Percentiles rank a stretch among this genome's conserved stretches.
Conservation (phyloP, 2,113 vertebrate species). For the Arvicanthis niloticus region DNA sequence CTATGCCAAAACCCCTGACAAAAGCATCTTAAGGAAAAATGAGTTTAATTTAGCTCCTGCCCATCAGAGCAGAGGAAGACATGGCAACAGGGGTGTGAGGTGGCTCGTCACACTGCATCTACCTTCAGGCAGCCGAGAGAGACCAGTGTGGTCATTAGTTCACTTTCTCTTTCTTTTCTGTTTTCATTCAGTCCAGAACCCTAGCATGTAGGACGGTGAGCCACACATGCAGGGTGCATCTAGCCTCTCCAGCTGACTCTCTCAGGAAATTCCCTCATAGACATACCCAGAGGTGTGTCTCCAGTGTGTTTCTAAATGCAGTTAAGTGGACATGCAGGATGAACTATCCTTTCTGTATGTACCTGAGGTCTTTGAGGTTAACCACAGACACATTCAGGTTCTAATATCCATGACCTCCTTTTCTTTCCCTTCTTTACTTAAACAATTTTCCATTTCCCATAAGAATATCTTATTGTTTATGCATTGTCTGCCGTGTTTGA, state of each 20-base stretch:
- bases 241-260: neutral
- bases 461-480: neutral
- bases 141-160: no score
- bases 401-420: neutral
- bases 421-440: constrained; percentile 41
- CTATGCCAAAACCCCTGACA: neutral
- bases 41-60: neutral
- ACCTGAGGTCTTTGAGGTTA: neutral
- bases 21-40: neutral
- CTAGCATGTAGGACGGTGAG: neutral
- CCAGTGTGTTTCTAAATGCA: neutral
- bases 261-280: neutral
- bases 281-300: neutral
- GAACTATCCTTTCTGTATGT: neutral
- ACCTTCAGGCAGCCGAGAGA: neutral
- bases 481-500: neutral
- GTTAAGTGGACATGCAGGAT: neutral
- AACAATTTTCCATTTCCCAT: neutral
- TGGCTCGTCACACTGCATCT: neutral
- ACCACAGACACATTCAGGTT: neutral
- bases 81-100: neutral
- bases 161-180: neutral
- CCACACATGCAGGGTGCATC: neutral
- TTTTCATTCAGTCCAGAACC: no score
- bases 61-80: neutral